A percentile compares a stretch with the other conserved stretches of the same genome.
Evolutionary conservation across 2,797 vertebrate genomes (phyloP).

Genomic region (Chaetophractus vellerosus): DNA sequence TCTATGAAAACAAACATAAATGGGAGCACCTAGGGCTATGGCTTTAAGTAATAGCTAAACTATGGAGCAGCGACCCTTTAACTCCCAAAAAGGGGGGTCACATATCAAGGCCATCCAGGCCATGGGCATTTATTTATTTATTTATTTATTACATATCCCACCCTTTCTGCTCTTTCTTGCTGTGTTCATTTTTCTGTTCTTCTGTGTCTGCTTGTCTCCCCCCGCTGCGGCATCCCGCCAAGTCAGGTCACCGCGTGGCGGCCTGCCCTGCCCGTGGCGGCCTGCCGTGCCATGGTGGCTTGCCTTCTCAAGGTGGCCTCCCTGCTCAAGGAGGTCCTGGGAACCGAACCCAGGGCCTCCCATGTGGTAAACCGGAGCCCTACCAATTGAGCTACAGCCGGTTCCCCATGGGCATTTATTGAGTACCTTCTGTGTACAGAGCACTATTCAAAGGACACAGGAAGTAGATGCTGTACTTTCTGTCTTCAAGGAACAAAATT

Average conservation of each 20-base stretch:
- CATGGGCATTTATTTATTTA: background rate
- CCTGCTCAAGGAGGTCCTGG: too few species aligned
- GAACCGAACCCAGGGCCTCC: too few species aligned
- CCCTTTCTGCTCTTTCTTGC: too few species aligned
- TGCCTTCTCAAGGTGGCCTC: too few species aligned
- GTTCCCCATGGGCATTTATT: background rate
- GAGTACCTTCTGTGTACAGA: background rate
- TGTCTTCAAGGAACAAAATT: background rate
- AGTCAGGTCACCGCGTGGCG: too few species aligned
- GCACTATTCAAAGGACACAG: slow-evolving; percentile 7
- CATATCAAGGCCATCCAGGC: background rate
- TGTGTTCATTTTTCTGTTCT: too few species aligned
- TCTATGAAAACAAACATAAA: background rate
- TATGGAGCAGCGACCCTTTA: background rate
- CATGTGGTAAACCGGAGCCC: too few species aligned
- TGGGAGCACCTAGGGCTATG: background rate
- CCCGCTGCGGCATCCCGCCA: too few species aligned
- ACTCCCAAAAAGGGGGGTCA: background rate
- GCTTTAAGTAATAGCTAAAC: background rate
- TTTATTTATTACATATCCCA: background rate
- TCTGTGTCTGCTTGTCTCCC: too few species aligned
- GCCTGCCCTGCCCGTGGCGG: too few species aligned
- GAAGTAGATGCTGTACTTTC: background rate
- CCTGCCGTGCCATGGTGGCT: too few species aligned
- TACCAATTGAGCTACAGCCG: too few species aligned